A percentile compares a stretch with the other conserved stretches of the same genome.
These are phyloP conservation scores for Forficula auricularia DNA, from an alignment of 1,140 invertebrate species.

Conservation along the genomic window DNA sequence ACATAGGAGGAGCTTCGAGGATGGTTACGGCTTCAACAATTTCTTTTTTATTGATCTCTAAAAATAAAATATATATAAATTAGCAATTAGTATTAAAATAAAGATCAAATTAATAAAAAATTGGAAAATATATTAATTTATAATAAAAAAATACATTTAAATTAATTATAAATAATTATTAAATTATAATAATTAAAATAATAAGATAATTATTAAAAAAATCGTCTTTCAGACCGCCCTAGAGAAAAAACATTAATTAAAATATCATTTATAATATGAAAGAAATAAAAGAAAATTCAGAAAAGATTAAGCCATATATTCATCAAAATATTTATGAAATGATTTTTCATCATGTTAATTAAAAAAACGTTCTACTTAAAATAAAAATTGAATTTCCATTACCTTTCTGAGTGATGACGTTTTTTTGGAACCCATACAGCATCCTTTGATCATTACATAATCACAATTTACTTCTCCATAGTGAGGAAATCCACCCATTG, in stretches of 20 bases:
- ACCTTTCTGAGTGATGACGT: slow-evolving; percentile 97
- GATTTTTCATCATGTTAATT: slow-evolving; percentile 1
- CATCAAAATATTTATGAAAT: slow-evolving; percentile 9
- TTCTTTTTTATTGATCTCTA: slow-evolving; percentile 99
- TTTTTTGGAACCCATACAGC: slow-evolving; percentile 94
- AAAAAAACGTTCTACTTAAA: not conserved
- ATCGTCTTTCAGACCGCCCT: too few relatives aligned
- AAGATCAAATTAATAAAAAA: not conserved
- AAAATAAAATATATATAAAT: slow-evolving; percentile 17
- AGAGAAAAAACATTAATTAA: too few relatives aligned
- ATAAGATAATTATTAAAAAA: too few relatives aligned
- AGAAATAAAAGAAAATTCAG: not conserved
- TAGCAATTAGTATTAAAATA: too few relatives aligned
- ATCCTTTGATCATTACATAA: slow-evolving; percentile 97
- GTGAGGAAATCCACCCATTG: slow-evolving; percentile 99
- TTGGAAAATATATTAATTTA: not conserved
- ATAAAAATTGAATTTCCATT: slow-evolving; percentile 16
- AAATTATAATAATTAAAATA: too few relatives aligned
- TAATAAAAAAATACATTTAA: too few relatives aligned
- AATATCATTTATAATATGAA: too few relatives aligned
- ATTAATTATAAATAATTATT: too few relatives aligned
- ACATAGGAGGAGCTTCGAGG: slow-evolving; percentile 95
- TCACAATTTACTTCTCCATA: slow-evolving; percentile 99
- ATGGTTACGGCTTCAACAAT: slow-evolving; percentile 98
- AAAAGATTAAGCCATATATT: slow-evolving; percentile 9